phyloP scores from a whole-genome alignment of 1,140 invertebrate genomes.

The Hestina assimilis region DNA sequence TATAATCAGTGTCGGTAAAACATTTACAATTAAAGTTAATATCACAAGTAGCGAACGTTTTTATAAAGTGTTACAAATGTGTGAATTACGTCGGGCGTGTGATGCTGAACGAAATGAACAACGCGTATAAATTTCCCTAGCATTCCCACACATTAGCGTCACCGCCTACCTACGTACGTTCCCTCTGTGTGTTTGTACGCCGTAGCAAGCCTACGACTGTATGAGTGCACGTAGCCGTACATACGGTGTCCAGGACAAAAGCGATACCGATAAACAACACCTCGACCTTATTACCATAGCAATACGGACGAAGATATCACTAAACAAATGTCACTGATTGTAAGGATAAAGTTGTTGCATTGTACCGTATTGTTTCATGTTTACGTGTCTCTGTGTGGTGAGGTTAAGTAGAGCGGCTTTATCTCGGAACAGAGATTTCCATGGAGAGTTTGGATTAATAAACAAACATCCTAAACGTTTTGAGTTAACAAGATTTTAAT shows the following conservation, averaged over 20 bases:
- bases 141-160: conserved; percentile 63
- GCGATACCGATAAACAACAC: background rate
- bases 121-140: conserved; percentile 73
- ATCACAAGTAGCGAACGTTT: conserved; percentile 55
- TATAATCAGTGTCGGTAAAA: conserved; percentile 8
- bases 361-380: conserved; percentile 78
- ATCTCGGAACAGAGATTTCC: conserved; percentile 71
- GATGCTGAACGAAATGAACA: conserved; percentile 58
- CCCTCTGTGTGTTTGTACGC: conserved; percentile 34
- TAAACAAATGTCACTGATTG: conserved; percentile 1
- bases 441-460: conserved; percentile 68
- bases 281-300: conserved; percentile 8
- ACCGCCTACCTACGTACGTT: conserved; percentile 49
- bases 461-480: conserved; percentile 37
- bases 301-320: conserved; percentile 10
- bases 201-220: conserved; percentile 33
- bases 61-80: conserved; percentile 65
- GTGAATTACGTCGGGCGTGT: conserved; percentile 38
- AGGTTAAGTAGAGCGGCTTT: conserved; percentile 78
- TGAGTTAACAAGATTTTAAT: background rate
- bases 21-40: conserved; percentile 56
- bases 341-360: conserved; percentile 54
- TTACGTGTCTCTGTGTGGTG: conserved; percentile 73
- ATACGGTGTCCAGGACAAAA: conserved; percentile 22
- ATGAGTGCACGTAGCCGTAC: conserved; percentile 55